A percentile compares a stretch with the other conserved stretches of the same genome.
phyloP scores from a whole-genome alignment of 1,140 invertebrate genomes.

The Sarcophaga peregrina region DNA sequence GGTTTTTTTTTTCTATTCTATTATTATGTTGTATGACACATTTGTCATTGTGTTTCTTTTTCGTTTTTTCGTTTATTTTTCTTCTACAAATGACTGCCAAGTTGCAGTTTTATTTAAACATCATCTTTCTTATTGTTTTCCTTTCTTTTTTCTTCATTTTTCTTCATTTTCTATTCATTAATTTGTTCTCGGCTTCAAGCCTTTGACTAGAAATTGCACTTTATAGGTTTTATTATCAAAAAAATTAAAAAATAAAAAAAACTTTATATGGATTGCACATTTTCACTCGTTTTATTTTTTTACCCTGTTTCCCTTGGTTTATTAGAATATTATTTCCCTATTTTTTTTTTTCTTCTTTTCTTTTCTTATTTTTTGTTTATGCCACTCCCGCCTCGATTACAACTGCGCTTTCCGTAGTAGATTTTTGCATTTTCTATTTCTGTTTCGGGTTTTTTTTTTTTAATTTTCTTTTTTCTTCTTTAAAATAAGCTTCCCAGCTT shows the following conservation, averaged over 20 bases:
- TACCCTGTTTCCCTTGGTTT: neutral
- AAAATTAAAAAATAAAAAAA: neutral
- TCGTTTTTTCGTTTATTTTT: neutral
- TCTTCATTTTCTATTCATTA: too few relatives aligned
- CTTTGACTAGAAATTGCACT: neutral
- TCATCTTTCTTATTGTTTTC: too few relatives aligned
- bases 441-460: conserved; percentile 15
- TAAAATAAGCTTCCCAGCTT: neutral
- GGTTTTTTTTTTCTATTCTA: neutral
- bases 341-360: neutral
- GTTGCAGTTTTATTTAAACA: neutral
- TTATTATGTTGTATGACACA: neutral
- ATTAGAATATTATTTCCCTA: neutral
- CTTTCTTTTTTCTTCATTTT: too few relatives aligned
- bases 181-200: too few relatives aligned
- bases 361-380: conserved; percentile 39
- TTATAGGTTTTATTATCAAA: neutral
- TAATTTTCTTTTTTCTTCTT: neutral
- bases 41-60: neutral
- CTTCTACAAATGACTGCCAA: neutral
- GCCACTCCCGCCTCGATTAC: conserved; percentile 36
- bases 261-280: conserved; percentile 34
- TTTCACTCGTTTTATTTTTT: conserved; percentile 6
- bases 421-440: neutral
- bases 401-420: conserved; percentile 9